Evolutionary conservation across 2,797 vertebrate species (phyloP), one percentile per base, ranked within the genome.

Genomic region (Mormyrops boulengeri): DNA sequence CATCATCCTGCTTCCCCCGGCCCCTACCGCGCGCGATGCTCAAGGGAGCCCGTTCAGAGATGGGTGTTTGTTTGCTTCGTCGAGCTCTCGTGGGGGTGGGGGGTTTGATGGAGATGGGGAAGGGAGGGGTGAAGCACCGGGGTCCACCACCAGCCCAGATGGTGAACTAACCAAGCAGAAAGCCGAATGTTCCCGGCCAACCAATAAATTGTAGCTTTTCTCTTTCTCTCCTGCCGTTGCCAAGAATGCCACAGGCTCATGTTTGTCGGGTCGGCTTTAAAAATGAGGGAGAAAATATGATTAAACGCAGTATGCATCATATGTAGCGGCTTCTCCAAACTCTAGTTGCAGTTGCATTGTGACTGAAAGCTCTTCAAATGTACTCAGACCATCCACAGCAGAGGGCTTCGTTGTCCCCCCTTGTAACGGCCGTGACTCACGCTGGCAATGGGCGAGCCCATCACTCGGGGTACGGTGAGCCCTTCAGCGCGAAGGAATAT

Each of bases 131-230:
- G 30, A 53, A 14, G 85, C 30, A 26, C 82, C 47, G 44, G 52
- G 85, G 85, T 57, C 44, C 82, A 38, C 52, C 85, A 87, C 87
- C 55, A 88, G 87, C 57, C 55, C 87, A 47, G 87, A 88, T 88
- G 87, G 55, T 88, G 87, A 88, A 88, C 87, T 47, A 88, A 30
- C 87, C 87, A 88, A 88, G 57, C 87, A 88, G 87, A 66, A 66
- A 88, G 57, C n/a, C 4, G 53, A 87, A 50, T 60, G 85, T 57
- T 87, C 26, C 50, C 9, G 38, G 55, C 87, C 87, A 87, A 87
- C 57, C 57, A 41, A 60, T 87, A 55, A 44, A 26, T 88, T 41
- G 52, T 34, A 66, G 87, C 87, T 69, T 66, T 66, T 88, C n/a
- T 26, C 87, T 88, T 57, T 38, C 57, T 47, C 38, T 66, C 38